Evolutionary conservation across 92 coral and sea anemone genomes (phyloP), one percentile per base, ranked within the genome.

Genomic region (Muricea muricata): DNA sequence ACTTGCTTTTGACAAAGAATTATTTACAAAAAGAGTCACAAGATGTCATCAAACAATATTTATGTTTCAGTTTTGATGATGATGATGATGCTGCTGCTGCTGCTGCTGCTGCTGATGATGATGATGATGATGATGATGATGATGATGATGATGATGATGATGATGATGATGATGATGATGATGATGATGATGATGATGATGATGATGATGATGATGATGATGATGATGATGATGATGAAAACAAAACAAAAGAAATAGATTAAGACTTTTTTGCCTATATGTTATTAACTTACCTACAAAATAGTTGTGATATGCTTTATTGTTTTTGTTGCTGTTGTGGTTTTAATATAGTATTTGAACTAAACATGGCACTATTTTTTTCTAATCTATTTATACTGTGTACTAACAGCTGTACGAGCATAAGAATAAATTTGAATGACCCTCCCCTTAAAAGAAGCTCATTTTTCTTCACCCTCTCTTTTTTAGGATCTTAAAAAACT

Each of bases 1-100:
- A 26, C 81, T 74, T 85, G 92, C 90, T 40, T 89, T 75, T 35
- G 81, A 66, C 17, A 88, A 84, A 29, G 91, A 77, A 50, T 13
- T 83, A 55, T 75, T 83, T 39, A 20, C 55, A 60, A 52, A n/a
- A 32, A 75, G 75, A 11, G 88, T n/a, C 82, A 56, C 35, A 39
- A 82, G 82, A 84, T 40, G 34, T 42, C 54, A 84, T 84, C 46
- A 60, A 52, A 15, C 63, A 84, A 52, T 84, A 84, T 60, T 75
- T 84, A 83, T 47, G 30, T 67, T 41, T 57, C 69, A 48, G 54
- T 56, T 47, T 52, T 52, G 42, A 61, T 75, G 69, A 47, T 57
- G 84, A 85, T 42, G 65, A 47, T 66, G 60, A 75, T 75, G 82
- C 39, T 57, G 56, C 14, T 63, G 54, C 41, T 84, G 45, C 26